phyloP scores from a whole-genome alignment of 1,140 invertebrate species.

The Bombyx mori region ASM3026992v2 NC_085116.1:1097501-1098000 shows the following conservation, averaged over 20 bases:
- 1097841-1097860: conserved; percentile 54
- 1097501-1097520: too few relatives aligned
- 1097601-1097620: too few relatives aligned
- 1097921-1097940: neutral
- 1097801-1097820: conserved; percentile 1
- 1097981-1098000: neutral
- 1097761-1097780: conserved; percentile 28
- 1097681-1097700: neutral
- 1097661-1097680: too few relatives aligned
- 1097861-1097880: conserved; percentile 60
- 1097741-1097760: conserved; percentile 38
- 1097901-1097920: conserved; percentile 18
- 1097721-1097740: conserved; percentile 27
- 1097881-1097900: conserved; percentile 46
- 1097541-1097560: too few relatives aligned
- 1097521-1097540: too few relatives aligned
- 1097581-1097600: too few relatives aligned
- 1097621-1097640: too few relatives aligned
- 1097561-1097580: too few relatives aligned
- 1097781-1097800: conserved; percentile 13
- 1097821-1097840: conserved; percentile 37
- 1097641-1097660: too few relatives aligned
- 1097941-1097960: neutral
- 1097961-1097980: neutral
- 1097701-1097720: conserved; percentile 37